A percentile compares a stretch with the other conserved stretches of the same genome.
phyloP scores from a whole-genome alignment of 2,888 invertebrate species.

The Melipona bicolor region DNA sequence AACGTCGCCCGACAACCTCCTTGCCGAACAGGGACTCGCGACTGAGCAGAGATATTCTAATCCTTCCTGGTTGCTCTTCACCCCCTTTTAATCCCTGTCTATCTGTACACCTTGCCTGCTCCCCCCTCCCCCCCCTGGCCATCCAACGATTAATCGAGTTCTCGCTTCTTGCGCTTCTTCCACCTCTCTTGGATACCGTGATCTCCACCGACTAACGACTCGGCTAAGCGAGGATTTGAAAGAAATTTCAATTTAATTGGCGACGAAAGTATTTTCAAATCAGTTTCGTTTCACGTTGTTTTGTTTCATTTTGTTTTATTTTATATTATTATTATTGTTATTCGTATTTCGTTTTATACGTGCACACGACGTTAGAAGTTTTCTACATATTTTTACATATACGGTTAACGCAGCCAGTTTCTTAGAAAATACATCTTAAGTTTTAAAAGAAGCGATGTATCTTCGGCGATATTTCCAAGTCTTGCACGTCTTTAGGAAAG shows the following conservation, averaged over 20 bases:
- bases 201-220: background rate
- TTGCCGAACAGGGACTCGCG: constrained; percentile 41
- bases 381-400: background rate
- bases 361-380: background rate
- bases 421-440: background rate
- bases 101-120: constrained; percentile 33
- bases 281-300: too few relatives aligned
- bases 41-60: constrained; percentile 58
- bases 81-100: constrained; percentile 50
- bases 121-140: background rate
- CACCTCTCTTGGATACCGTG: background rate
- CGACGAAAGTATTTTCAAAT: too few relatives aligned
- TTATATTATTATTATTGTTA: too few relatives aligned
- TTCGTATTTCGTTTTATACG: background rate
- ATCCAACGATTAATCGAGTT: constrained; percentile 53
- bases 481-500: background rate
- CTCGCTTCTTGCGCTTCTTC: constrained; percentile 20
- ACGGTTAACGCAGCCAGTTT: background rate
- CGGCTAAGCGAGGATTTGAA: background rate
- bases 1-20: constrained; percentile 26
- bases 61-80: constrained; percentile 14
- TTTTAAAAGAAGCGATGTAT: background rate
- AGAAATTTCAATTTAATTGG: background rate
- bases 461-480: background rate
- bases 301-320: too few relatives aligned